Percentiles rank a stretch among this genome's conserved stretches.
Evolutionary conservation across 1,140 invertebrate genomes (phyloP).

Genomic region (Anastrepha obliqua): DNA sequence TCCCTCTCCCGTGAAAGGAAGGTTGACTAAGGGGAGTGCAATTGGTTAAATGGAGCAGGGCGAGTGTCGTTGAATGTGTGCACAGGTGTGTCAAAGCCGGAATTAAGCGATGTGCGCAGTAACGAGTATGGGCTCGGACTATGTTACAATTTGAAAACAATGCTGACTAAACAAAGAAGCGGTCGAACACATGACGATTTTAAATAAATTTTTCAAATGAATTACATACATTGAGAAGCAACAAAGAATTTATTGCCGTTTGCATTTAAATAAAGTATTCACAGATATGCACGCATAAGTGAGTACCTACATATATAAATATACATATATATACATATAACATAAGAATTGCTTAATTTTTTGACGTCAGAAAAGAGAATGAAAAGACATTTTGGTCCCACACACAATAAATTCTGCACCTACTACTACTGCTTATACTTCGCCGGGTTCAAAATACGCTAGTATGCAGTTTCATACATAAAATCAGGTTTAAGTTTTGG

Average conservation of each 20-base stretch:
- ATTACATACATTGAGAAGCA: not conserved
- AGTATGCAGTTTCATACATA: too few species aligned
- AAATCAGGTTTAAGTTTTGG: too few species aligned
- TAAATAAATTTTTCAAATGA: constrained; percentile 47
- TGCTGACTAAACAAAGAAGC: not conserved
- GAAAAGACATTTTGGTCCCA: too few species aligned
- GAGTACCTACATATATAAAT: not conserved
- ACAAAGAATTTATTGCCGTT: not conserved
- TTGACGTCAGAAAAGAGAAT: too few species aligned
- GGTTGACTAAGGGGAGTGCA: not conserved
- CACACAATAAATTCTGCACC: too few species aligned
- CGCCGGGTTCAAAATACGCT: too few species aligned
- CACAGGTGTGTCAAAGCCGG: constrained; percentile 51
- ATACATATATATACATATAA: not conserved
- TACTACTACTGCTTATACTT: too few species aligned
- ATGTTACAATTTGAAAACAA: constrained; percentile 42
- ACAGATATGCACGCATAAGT: not conserved
- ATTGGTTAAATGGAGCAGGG: constrained; percentile 30
- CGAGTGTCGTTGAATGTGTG: not conserved
- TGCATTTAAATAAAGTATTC: not conserved
- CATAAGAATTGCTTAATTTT: too few species aligned
- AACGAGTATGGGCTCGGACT: constrained; percentile 6
- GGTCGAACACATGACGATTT: constrained; percentile 14
- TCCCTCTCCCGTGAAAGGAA: not conserved
- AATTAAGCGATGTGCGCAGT: constrained; percentile 21